Base-by-base conservation (phyloP, 2,888 invertebrate species). In the Tineola bisselliella region DNA sequence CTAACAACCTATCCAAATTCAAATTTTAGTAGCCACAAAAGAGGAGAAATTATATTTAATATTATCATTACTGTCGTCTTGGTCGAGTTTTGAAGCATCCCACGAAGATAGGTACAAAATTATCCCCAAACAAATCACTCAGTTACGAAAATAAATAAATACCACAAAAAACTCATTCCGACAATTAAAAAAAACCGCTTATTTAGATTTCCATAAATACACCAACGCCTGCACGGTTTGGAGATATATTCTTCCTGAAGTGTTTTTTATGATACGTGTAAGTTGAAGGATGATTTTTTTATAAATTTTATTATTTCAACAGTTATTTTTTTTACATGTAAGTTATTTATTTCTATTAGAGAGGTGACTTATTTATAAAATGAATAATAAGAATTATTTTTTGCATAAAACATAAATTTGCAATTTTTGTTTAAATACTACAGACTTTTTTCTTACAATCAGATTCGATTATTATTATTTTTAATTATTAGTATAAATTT, bases 191-290 rank as follows among this genome's bases (percentile, higher is more conserved):
- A 84, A 78, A 73, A 68, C 70, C 68, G 69, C 78, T 13, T 48
- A 17, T 48, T 38, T 38, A 38, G 38, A 12, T 84, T 84, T 84
- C 86, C 86, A 86, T 87, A 86, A 86, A 87, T 87, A 87, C 79
- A 75, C 74, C 44, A 38, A 12, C 5, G 12, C 60, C 43, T 19
- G 8, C n/a, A 12, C 69, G 74, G 75, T 76, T 78, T 78, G 80
- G 81, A 83, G 73, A 82, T 80, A 84, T 80, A 79, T 79, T 38
- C 83, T 84, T 84, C 84, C 82, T 80, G 81, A 71, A 67, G 69
- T 68, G 67, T 76, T 77, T 76, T 79, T 79, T 78, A 31, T 44
- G 30, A 19, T 15, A 52, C 31, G 12, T 2, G 30, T 25, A 57
- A 25, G 33, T 59, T n/a, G 38, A 15, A 15, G 48, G 6, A 18